Conservation (phyloP, 2,797 vertebrate species). For the Dromococcyx pavoninus region DNA sequence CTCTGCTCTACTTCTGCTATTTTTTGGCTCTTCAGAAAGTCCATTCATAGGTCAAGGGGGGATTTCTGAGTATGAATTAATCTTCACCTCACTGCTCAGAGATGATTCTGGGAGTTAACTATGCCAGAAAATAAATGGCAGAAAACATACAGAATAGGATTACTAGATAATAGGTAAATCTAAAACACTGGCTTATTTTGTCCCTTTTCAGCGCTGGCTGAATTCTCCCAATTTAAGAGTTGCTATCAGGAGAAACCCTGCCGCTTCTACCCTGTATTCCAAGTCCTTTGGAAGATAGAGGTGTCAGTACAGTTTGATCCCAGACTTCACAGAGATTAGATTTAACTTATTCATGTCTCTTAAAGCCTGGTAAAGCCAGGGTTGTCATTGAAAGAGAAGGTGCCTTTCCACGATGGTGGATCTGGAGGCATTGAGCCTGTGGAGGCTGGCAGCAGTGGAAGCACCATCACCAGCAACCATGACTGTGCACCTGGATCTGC, state of each 20-base stretch:
- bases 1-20: not conserved
- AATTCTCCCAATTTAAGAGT: not conserved
- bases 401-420: not conserved
- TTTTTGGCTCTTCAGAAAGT: not conserved
- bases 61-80: not conserved
- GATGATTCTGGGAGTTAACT: not conserved
- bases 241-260: not conserved
- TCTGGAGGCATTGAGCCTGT: not conserved
- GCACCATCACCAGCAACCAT: accelerated
- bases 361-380: not conserved
- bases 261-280: not conserved
- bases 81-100: not conserved
- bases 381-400: not conserved
- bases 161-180: not conserved
- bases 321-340: not conserved
- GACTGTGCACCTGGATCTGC: not conserved
- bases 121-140: not conserved
- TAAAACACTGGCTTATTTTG: not conserved
- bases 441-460: accelerated
- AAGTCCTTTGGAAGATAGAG: not conserved
- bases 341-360: not conserved
- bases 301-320: not conserved
- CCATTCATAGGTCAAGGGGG: not conserved
- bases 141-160: not conserved
- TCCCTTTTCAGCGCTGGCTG: not conserved